Evolutionary conservation across 2,797 vertebrate genomes (phyloP).

Genomic region (Sarcophilus harrisii): DNA sequence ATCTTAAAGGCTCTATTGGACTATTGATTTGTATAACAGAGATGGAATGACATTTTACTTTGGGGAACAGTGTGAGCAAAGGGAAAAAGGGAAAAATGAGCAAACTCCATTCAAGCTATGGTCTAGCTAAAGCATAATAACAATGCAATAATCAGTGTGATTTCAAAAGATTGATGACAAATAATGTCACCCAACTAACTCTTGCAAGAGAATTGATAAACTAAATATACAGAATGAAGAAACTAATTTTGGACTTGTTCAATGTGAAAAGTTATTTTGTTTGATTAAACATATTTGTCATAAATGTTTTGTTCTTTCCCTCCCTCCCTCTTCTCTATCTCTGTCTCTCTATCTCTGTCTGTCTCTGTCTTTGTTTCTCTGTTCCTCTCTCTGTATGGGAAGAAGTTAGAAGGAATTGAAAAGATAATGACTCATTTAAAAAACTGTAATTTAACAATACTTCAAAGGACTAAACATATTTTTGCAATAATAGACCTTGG

Average conservation of each 20-base stretch:
- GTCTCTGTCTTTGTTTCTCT: neutral
- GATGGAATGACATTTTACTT: neutral
- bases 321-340: neutral
- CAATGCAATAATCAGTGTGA: neutral
- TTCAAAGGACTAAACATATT: neutral
- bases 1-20: neutral
- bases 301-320: neutral
- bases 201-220: neutral
- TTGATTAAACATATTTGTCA: neutral
- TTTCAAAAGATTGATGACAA: neutral
- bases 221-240: neutral
- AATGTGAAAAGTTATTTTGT: neutral
- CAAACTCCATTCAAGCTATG: neutral
- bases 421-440: neutral
- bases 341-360: too few relatives aligned
- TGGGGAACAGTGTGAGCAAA: neutral
- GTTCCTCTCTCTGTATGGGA: too few relatives aligned
- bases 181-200: neutral
- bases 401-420: neutral
- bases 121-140: neutral
- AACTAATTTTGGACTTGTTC: neutral
- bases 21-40: neutral
- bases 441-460: neutral
- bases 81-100: neutral
- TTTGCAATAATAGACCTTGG: slow-evolving; percentile 95